Conservation (phyloP, 2,888 invertebrate species). For the Brenthis ino region DNA sequence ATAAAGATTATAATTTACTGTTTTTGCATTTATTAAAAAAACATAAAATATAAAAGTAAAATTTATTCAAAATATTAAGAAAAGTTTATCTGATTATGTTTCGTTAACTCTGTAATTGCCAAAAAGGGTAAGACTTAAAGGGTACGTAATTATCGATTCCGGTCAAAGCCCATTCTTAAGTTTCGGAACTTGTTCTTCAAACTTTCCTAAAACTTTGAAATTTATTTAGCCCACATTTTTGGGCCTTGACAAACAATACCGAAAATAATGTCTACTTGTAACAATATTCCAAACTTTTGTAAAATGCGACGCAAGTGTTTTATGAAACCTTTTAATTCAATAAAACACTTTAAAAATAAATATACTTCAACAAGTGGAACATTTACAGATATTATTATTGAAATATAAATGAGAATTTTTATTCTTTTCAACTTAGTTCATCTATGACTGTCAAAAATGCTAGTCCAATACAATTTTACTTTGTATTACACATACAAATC, state of each 20-base stretch:
- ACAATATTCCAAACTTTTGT: not conserved
- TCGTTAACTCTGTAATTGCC: constrained; percentile 28
- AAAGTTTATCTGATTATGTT: constrained; percentile 44
- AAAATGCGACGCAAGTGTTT: not conserved
- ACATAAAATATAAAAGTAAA: not conserved
- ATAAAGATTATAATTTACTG: no score
- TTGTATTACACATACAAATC: constrained; percentile 5
- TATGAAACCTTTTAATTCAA: not conserved
- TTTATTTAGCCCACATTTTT: constrained; percentile 67
- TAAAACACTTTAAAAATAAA: constrained; percentile 25
- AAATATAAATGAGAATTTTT: no score
- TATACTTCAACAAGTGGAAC: no score
- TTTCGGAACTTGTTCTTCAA: constrained; percentile 59
- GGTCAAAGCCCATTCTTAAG: constrained; percentile 53
- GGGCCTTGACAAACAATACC: constrained; percentile 51
- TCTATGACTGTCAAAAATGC: not conserved
- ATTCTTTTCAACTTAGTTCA: no score
- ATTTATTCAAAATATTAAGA: constrained; percentile 35
- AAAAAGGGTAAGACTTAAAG: constrained; percentile 34
- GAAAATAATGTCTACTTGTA: constrained; percentile 43
- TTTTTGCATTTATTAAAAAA: no score
- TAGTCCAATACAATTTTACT: no score
- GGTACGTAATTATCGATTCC: constrained; percentile 68
- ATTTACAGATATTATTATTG: no score
- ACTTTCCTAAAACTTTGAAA: constrained; percentile 57